Conservation (phyloP, 2,113 vertebrate species). For the Excalfactoria chinensis region DNA sequence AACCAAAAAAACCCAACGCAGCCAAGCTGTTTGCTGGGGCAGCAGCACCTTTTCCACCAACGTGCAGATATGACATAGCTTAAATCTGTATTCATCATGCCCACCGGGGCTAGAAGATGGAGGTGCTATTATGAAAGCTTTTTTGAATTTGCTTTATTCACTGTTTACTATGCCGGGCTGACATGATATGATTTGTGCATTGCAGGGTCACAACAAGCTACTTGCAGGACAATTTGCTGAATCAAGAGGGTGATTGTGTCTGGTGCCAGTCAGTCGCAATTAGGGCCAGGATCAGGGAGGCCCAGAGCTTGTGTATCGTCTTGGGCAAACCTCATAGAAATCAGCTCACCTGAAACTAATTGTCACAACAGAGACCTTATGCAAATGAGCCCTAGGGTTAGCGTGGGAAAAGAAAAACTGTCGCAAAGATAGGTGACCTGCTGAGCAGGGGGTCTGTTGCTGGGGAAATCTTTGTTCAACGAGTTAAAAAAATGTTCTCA, state of each 20-base stretch:
- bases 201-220: slow-evolving; percentile 89
- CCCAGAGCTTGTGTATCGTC: slow-evolving; percentile 84
- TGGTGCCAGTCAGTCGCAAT: slow-evolving; percentile 99
- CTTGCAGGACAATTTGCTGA: slow-evolving; percentile 89
- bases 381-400: slow-evolving; percentile 97
- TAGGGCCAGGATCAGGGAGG: slow-evolving; percentile 93
- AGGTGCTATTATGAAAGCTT: slow-evolving; percentile 59
- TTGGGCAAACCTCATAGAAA: slow-evolving; percentile 92
- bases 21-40: background rate
- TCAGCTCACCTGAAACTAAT: slow-evolving; percentile 99
- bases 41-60: background rate
- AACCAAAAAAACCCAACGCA: background rate
- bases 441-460: slow-evolving; percentile 92
- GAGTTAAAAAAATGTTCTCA: slow-evolving; percentile 90
- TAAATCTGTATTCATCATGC: slow-evolving; percentile 56
- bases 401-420: slow-evolving; percentile 96
- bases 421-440: slow-evolving; percentile 97
- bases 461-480: slow-evolving; percentile 93
- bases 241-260: slow-evolving; percentile 96
- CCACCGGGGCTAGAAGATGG: slow-evolving; percentile 60
- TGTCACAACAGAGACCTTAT: slow-evolving; percentile 94
- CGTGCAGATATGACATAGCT: slow-evolving; percentile 29
- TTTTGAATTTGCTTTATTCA: slow-evolving; percentile 71
- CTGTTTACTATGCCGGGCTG: slow-evolving; percentile 85
- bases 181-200: slow-evolving; percentile 91